phyloP scores from a whole-genome alignment of 1,140 invertebrate genomes.

The Wasmannia auropunctata region DNA sequence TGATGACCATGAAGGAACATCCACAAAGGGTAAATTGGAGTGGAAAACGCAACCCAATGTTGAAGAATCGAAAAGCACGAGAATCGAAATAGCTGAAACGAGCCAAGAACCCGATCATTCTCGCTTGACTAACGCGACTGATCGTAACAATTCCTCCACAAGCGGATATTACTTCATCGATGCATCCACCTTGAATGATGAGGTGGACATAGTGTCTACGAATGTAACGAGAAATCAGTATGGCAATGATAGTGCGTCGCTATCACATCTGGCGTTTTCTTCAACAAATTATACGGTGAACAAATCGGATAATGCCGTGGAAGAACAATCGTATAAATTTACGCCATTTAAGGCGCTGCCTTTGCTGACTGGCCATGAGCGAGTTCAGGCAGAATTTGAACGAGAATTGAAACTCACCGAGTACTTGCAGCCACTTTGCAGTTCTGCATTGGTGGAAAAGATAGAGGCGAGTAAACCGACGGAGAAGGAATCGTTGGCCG shows the following conservation, averaged over 20 bases:
- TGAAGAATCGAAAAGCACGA: background rate
- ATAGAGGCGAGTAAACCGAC: slow-evolving; percentile 51
- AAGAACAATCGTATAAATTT: slow-evolving; percentile 63
- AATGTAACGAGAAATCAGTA: slow-evolving; percentile 53
- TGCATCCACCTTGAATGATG: slow-evolving; percentile 90
- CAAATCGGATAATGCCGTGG: slow-evolving; percentile 31
- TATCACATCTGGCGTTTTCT: slow-evolving; percentile 50
- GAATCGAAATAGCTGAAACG: background rate
- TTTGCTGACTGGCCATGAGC: slow-evolving; percentile 72
- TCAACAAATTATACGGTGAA: slow-evolving; percentile 57
- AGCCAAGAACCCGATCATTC: slow-evolving; percentile 42
- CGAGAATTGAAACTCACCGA: slow-evolving; percentile 78
- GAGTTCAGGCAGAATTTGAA: slow-evolving; percentile 75
- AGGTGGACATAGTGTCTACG: slow-evolving; percentile 82
- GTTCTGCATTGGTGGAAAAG: slow-evolving; percentile 69
- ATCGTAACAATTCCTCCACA: slow-evolving; percentile 73
- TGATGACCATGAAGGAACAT: background rate
- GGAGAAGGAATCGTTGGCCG: slow-evolving; percentile 80
- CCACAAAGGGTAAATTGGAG: slow-evolving; percentile 3
- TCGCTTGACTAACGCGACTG: slow-evolving; percentile 39
- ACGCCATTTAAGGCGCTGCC: slow-evolving; percentile 62
- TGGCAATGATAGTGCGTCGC: background rate
- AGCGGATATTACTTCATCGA: slow-evolving; percentile 90
- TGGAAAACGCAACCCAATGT: slow-evolving; percentile 11
- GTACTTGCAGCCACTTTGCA: slow-evolving; percentile 72